Evolutionary conservation across 2,888 invertebrate genomes (phyloP).

Genomic region (Cephalotes varians): DNA sequence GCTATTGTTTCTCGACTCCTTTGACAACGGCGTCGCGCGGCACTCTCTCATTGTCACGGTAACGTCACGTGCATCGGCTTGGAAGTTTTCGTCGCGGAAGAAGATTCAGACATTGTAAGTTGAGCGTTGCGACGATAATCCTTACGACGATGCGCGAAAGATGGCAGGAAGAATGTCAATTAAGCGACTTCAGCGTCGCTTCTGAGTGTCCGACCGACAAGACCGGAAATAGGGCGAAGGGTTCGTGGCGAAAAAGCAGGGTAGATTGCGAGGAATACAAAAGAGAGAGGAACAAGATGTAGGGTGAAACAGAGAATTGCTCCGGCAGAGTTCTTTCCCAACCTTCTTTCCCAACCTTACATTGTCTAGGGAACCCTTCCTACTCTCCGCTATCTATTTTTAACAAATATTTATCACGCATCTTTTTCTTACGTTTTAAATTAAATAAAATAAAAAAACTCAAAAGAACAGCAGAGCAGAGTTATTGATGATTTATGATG

Average conservation of each 20-base stretch:
- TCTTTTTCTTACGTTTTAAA: not conserved
- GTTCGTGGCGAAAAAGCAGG: conserved; percentile 12
- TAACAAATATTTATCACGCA: not conserved
- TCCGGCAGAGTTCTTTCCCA: conserved; percentile 53
- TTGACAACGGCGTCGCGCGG: conserved; percentile 4
- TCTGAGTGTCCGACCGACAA: conserved; percentile 55
- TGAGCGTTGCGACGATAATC: conserved; percentile 49
- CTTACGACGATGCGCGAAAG: conserved; percentile 28
- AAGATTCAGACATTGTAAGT: conserved; percentile 51
- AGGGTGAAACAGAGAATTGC: conserved; percentile 45
- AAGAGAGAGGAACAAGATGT: not conserved
- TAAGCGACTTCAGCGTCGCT: conserved; percentile 60
- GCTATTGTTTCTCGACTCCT: conserved; percentile 27
- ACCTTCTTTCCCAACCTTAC: conserved; percentile 23
- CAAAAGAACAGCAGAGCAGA: too few species aligned
- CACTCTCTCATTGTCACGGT: conserved; percentile 15
- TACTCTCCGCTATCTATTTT: not conserved
- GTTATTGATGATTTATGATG: too few species aligned
- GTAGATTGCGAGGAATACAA: not conserved
- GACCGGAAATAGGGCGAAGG: conserved; percentile 16
- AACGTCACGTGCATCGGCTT: conserved; percentile 43
- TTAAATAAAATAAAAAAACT: not conserved
- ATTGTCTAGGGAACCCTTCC: conserved; percentile 46
- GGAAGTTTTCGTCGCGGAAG: conserved; percentile 55
- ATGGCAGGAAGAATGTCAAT: conserved; percentile 67